These are phyloP conservation scores for Nomada ruficornis DNA, from an alignment of 2,888 invertebrate genomes.

Conservation along the genomic window DNA sequence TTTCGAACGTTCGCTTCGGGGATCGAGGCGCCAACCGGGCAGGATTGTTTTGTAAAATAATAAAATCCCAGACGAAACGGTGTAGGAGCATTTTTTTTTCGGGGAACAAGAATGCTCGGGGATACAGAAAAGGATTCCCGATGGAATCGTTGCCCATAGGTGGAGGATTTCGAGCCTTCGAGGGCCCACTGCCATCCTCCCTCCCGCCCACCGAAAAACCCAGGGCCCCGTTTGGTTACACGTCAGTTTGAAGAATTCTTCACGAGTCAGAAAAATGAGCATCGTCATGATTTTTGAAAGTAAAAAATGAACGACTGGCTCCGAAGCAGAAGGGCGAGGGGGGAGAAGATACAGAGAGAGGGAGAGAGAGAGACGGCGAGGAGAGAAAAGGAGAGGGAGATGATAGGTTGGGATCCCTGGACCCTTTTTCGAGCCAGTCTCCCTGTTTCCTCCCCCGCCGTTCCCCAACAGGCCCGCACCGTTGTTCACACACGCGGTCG, in stretches of 20 bases:
- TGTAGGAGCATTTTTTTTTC: slow-evolving; percentile 31
- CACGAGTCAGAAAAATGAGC: slow-evolving; percentile 84
- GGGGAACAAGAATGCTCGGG: slow-evolving; percentile 50
- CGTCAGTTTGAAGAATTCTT: slow-evolving; percentile 84
- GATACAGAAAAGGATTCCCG: slow-evolving; percentile 61
- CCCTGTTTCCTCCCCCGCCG: slow-evolving; percentile 41
- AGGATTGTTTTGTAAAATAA: slow-evolving; percentile 28
- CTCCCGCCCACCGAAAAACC: slow-evolving; percentile 70
- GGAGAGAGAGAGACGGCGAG: slow-evolving; percentile 21
- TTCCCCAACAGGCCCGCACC: slow-evolving; percentile 21
- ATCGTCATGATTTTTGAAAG: slow-evolving; percentile 85
- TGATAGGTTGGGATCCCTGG: slow-evolving; percentile 41
- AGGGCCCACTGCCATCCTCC: slow-evolving; percentile 37
- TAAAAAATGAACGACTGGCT: slow-evolving; percentile 83
- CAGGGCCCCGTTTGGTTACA: slow-evolving; percentile 80
- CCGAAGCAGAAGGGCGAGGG: slow-evolving; percentile 38
- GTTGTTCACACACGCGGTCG: slow-evolving; percentile 62
- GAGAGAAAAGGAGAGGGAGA: not conserved
- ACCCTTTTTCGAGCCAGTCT: slow-evolving; percentile 64
- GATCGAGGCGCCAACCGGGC: not conserved
- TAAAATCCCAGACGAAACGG: slow-evolving; percentile 19
- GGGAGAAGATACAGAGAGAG: slow-evolving; percentile 15
- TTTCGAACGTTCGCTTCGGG: not conserved
- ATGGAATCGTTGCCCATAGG: slow-evolving; percentile 70
- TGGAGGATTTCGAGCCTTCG: slow-evolving; percentile 74